These are phyloP conservation scores for Limosa lapponica DNA, from an alignment of 2,797 vertebrate genomes.

Conservation along the genomic window DNA sequence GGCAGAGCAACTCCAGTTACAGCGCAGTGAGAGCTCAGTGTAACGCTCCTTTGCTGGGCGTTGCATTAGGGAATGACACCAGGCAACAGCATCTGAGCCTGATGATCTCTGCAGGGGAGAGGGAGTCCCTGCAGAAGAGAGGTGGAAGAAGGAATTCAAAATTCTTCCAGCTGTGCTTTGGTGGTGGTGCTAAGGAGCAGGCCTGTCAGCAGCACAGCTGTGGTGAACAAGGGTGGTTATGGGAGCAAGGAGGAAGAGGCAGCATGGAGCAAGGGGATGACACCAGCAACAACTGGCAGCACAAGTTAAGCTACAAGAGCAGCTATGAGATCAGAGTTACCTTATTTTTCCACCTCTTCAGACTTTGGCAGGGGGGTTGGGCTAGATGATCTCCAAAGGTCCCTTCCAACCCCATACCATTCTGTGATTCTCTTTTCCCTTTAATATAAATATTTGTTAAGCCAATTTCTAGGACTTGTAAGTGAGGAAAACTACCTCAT, in stretches of 20 bases:
- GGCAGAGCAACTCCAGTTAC: not conserved
- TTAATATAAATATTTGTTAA: not conserved
- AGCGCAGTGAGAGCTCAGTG: not conserved
- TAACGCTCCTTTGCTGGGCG: not conserved
- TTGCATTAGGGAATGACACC: not conserved
- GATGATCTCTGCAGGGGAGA: not conserved
- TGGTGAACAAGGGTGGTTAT: fast-evolving
- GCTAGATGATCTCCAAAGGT: too few species aligned
- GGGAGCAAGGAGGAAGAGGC: not conserved
- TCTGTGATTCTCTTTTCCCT: not conserved
- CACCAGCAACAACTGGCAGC: not conserved
- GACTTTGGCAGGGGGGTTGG: too few species aligned
- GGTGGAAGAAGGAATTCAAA: not conserved
- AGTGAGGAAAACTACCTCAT: not conserved
- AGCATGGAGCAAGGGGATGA: fast-evolving
- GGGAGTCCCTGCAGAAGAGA: not conserved
- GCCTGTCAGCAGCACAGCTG: not conserved
- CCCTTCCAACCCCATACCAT: too few species aligned
- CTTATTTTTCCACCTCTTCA: not conserved
- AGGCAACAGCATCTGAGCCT: not conserved
- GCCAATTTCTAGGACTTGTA: not conserved
- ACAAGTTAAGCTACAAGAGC: not conserved
- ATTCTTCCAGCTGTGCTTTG: not conserved
- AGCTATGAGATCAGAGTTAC: not conserved
- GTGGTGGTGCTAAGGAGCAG: not conserved